Conservation (phyloP, 2,113 vertebrate species). For the Callithrix jacchus region DNA sequence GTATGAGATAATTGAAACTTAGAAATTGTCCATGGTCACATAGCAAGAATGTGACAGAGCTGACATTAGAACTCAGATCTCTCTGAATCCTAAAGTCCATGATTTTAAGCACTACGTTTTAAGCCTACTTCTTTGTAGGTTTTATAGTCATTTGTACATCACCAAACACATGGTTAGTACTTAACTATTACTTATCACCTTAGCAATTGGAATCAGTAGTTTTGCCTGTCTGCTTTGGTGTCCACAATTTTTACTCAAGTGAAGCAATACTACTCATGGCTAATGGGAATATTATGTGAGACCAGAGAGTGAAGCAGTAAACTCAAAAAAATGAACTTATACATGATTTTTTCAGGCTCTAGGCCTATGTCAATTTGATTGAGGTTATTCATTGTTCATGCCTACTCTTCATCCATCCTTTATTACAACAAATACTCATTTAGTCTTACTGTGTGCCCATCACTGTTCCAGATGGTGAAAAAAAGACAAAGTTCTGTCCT, state of each 20-base stretch:
- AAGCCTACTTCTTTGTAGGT: not conserved
- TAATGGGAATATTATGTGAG: conserved; percentile 2
- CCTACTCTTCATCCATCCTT: not conserved
- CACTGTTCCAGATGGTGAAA: not conserved
- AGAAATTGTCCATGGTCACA: not conserved
- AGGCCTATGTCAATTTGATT: not conserved
- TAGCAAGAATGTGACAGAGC: not conserved
- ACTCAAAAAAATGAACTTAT: not conserved
- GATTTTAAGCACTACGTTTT: not conserved
- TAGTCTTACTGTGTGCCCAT: not conserved
- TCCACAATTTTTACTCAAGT: not conserved
- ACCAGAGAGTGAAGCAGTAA: not conserved
- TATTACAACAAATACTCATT: conserved; percentile 16
- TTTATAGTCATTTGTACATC: not conserved
- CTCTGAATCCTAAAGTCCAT: not conserved
- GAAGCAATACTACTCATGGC: not conserved
- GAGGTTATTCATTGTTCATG: not conserved
- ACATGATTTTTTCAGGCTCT: not conserved
- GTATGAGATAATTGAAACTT: not conserved
- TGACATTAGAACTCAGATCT: conserved; percentile 2
- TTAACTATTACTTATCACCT: not conserved
- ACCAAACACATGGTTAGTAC: not conserved
- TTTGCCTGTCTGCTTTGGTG: conserved; percentile 9
- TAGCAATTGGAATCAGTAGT: not conserved
- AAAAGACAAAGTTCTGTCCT: not conserved